A percentile compares a stretch with the other conserved stretches of the same genome.
Conservation (phyloP, 2,888 invertebrate species). For the Odontocolon sp. region DNA sequence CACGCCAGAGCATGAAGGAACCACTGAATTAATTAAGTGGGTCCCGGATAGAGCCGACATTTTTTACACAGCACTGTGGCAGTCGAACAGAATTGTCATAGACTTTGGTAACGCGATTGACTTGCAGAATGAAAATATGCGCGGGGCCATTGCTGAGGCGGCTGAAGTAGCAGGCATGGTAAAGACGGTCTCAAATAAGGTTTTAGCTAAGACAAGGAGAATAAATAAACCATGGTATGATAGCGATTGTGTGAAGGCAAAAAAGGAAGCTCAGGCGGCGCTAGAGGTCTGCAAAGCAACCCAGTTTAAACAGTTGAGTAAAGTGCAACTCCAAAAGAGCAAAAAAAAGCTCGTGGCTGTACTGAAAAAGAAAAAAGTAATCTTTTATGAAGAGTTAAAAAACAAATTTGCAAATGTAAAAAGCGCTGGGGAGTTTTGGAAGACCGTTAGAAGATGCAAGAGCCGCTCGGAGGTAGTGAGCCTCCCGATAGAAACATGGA, state of each 20-base stretch:
- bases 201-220: background rate
- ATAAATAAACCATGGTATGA: slow-evolving; percentile 15
- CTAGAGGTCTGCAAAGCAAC: background rate
- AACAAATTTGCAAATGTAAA: slow-evolving; percentile 16
- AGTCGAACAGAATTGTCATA: background rate
- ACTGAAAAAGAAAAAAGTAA: background rate
- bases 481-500: slow-evolving; percentile 1
- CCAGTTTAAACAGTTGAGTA: background rate
- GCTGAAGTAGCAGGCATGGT: background rate
- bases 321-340: background rate
- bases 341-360: background rate
- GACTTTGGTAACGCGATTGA: background rate
- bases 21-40: background rate
- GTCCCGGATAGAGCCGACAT: background rate
- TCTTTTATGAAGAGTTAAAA: background rate
- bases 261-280: too few relatives aligned
- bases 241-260: background rate
- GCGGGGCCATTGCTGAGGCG: background rate
- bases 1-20: background rate
- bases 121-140: background rate
- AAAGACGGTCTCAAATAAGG: background rate
- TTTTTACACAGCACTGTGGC: background rate
- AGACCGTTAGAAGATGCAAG: background rate
- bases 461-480: background rate
- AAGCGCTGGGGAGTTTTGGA: slow-evolving; percentile 8